These are phyloP conservation scores for Carcina quercana DNA, from an alignment of 2,888 invertebrate species.

Conservation along the genomic window DNA sequence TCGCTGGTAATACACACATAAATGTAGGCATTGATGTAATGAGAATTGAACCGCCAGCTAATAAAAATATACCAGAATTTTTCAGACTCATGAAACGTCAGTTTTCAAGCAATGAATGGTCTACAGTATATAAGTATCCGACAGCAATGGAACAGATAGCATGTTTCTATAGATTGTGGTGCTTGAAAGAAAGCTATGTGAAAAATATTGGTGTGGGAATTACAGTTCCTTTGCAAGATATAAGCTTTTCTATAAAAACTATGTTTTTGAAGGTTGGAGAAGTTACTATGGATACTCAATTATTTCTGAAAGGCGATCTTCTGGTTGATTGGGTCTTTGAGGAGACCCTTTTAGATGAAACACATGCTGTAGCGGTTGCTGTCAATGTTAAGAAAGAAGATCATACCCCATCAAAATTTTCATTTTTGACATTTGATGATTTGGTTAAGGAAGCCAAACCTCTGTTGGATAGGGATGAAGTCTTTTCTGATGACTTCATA, in stretches of 20 bases:
- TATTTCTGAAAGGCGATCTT: slow-evolving; percentile 76
- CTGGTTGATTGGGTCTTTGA: slow-evolving; percentile 85
- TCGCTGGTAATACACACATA: slow-evolving; percentile 78
- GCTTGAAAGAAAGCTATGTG: slow-evolving; percentile 94
- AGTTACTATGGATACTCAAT: slow-evolving; percentile 76
- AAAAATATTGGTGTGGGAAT: slow-evolving; percentile 94
- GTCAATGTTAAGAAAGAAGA: slow-evolving; percentile 39
- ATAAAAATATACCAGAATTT: slow-evolving; percentile 84
- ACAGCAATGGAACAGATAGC: slow-evolving; percentile 79
- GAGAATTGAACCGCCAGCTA: slow-evolving; percentile 85
- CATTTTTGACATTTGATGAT: slow-evolving; percentile 73
- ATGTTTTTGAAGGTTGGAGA: slow-evolving; percentile 52
- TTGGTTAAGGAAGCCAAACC: slow-evolving; percentile 71
- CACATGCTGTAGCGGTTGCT: slow-evolving; percentile 88
- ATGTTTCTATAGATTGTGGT: slow-evolving; percentile 93
- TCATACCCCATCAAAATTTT: slow-evolving; percentile 48
- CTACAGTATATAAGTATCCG: slow-evolving; percentile 73
- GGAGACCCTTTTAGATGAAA: slow-evolving; percentile 83
- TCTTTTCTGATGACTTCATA: slow-evolving; percentile 74
- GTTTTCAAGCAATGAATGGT: slow-evolving; percentile 89
- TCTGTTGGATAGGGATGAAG: slow-evolving; percentile 56
- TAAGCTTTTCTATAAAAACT: slow-evolving; percentile 83
- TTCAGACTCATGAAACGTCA: slow-evolving; percentile 91
- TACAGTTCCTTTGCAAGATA: slow-evolving; percentile 81
- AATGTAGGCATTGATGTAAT: slow-evolving; percentile 90